Base-by-base conservation (phyloP, 2,888 invertebrate species). In the Branchipolynoe longqiensis region DNA sequence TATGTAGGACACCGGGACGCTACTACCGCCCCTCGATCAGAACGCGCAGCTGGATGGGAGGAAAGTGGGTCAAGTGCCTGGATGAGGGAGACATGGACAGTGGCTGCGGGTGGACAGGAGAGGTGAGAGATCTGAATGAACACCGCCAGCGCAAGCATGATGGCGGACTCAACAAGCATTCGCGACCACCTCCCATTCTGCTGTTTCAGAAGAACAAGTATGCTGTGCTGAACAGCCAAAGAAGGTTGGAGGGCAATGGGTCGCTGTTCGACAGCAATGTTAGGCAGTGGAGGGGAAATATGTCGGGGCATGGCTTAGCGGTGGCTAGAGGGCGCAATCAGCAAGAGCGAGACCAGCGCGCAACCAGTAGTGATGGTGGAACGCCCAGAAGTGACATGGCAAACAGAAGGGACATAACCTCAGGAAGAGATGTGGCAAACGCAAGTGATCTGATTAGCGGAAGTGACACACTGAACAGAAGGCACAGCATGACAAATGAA, bases 21-120 rank as follows among this genome's bases (percentile, higher is more conserved):
- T 73, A 73, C 41, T 73, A 73, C 73, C 36, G 73, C 1, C 73
- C 73, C 14, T 22, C 73, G 25, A 41, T 40, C 73, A 22, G 12
- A 1, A 41, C 73, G 12, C 73, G 41, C 1, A n/a, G 22, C 36
- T 38, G 38, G 40, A 8, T 73, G 6, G 25, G n/a, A 8, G 1
- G 14, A 14, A 38, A 73, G 41, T 40, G 38, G 73, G 73, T 73
- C 2, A 1, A 40, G 25, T 73, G 73, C 38, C 38, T 41, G 6
- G 38, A 73, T 22, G 69, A 69, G 31, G 8, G 31, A 28, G n/a
- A n/a, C n/a, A n/a, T n/a, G n/a, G n/a, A n/a, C n/a, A n/a, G n/a
- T n/a, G 41, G 41, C 14, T 73, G 73, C 22, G 2, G 12, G 1
- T 73, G 73, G 73, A 41, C n/a, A 8, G 73, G 73, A 8, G 41